Base-by-base conservation (phyloP, 2,113 vertebrate species). In the Collichthys lucidus region DNA sequence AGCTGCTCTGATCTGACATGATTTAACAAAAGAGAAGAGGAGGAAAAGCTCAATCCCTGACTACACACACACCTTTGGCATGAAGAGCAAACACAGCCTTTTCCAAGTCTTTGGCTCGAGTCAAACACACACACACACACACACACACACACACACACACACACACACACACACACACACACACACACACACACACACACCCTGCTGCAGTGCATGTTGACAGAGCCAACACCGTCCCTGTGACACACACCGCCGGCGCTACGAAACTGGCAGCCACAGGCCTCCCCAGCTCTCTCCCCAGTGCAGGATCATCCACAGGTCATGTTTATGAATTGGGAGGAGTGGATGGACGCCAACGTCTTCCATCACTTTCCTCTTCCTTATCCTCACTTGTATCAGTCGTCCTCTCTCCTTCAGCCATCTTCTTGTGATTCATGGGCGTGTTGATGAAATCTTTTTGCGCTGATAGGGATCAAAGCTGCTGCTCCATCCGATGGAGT, bases 241-340 rank as follows among this genome's bases (percentile, higher is more conserved):
- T 89, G 90, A 94, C 90, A 83, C 91, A 92, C 90, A 85, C 74
- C 83, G 83, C 90, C 76, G 71, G 90, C 26, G 73, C 87, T 82
- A 49, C 74, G 89, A 90, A 80, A 80, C 85, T 22, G 85, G 92
- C 94, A 40, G 35, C 35, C 85, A 61, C 94, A 66, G 94, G 85
- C 84, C 94, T 92, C 88, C 91, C 75, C 69, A 62, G 24, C 53
- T 53, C 77, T 62, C 82, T 77, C 77, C 82, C 78, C 77, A 8
- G 74, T 16, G 72, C 59, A 92, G 91, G 95, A 95, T 96, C 94
- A 95, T 63, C 62, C 4, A n/a, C 83, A 66, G 96, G 95, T 95
- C 95, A 95, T 97, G 96, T 96, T 96, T 96, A 95, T 92, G 88
- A 92, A 95, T 94, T 91, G 95, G 92, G 95, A 95, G 94, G 95